Base-by-base conservation (phyloP, 2,888 invertebrate genomes). In the Pteria penguin region DNA sequence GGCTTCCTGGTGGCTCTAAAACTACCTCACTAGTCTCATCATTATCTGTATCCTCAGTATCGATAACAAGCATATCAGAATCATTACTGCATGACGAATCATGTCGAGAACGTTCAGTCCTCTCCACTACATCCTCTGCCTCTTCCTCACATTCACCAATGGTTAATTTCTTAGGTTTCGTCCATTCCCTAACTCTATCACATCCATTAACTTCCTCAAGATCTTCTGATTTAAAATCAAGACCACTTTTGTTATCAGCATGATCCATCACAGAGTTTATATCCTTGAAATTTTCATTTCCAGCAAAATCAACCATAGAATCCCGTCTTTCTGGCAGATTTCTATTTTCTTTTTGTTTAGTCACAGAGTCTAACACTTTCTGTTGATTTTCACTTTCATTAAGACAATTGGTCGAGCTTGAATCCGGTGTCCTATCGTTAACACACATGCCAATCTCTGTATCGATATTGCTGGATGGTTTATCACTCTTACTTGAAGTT, bases 1-100 rank as follows among this genome's bases (percentile, higher is more conserved):
- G n/a, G 31, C 79, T 79, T 3, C 58, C 73, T 52, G 79, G 79
- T 29, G 69, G 61, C 4, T 78, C 72, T 22, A 27, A 55, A 18
- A 27, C 29, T 33, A 4, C 31, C 27, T 69, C 69, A 1, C 11
- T 31, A 26, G 32, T 11, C 66, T 52, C 8, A 27, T 27, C 68
- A 4, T 57, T 29, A 31, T 18, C 18, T 24, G 54, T 14, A 29
- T 18, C n/a, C 26, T 8, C 31, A 61, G 11, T 31, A 29, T 5
- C n/a, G 18, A 66, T 45, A 4, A 27, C 54, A 45, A 45, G 18
- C 52, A 52, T 52, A 52, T 36, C 52, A 29, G 45, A 45, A 27
- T 54, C 52, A 45, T 22, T 32, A 45, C 66, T 52, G 26, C 45
- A 24, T 26, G 60, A 11, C 18, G 60, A 60, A 18, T 60, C 27